Percentiles rank a stretch among this genome's conserved stretches.
phyloP scores from a whole-genome alignment of 2,888 invertebrate species.

The Nephrocerus scutellatus region DNA sequence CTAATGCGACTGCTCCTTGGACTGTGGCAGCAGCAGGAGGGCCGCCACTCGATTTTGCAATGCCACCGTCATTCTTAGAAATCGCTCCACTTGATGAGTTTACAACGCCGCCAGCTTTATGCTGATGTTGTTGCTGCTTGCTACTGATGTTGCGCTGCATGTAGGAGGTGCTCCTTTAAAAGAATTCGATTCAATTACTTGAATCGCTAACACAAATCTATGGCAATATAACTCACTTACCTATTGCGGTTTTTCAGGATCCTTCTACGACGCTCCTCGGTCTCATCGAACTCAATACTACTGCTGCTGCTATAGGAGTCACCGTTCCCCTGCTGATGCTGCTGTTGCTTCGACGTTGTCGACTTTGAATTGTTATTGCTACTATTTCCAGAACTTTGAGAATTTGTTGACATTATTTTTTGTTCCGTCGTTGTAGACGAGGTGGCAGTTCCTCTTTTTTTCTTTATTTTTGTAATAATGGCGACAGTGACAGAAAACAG shows the following conservation, averaged over 20 bases:
- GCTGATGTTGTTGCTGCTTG: conserved; percentile 22
- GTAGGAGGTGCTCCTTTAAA: conserved; percentile 33
- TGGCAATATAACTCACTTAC: conserved; percentile 41
- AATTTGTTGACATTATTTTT: conserved; percentile 39
- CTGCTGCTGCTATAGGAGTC: conserved; percentile 60
- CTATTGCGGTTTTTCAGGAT: conserved; percentile 65
- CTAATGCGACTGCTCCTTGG: conserved; percentile 5
- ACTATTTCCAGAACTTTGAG: conserved; percentile 38
- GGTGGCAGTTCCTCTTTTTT: too few relatives aligned
- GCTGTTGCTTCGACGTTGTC: conserved; percentile 29
- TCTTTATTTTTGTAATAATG: too few relatives aligned
- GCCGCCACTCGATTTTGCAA: background rate
- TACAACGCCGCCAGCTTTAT: conserved; percentile 22
- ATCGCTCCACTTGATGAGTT: conserved; percentile 31
- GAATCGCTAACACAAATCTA: background rate
- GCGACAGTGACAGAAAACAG: too few relatives aligned
- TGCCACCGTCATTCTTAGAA: conserved; percentile 29
- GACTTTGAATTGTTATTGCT: conserved; percentile 37
- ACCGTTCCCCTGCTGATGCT: conserved; percentile 22
- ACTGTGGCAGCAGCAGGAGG: conserved; percentile 7
- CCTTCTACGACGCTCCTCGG: conserved; percentile 61
- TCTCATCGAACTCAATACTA: conserved; percentile 77
- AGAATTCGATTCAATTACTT: too few relatives aligned
- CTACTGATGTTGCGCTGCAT: conserved; percentile 29
- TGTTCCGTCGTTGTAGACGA: conserved; percentile 12